These are phyloP conservation scores for Caenorhabditis zanzibari DNA, from an alignment of 2,888 invertebrate genomes.

Conservation along the genomic window DNA sequence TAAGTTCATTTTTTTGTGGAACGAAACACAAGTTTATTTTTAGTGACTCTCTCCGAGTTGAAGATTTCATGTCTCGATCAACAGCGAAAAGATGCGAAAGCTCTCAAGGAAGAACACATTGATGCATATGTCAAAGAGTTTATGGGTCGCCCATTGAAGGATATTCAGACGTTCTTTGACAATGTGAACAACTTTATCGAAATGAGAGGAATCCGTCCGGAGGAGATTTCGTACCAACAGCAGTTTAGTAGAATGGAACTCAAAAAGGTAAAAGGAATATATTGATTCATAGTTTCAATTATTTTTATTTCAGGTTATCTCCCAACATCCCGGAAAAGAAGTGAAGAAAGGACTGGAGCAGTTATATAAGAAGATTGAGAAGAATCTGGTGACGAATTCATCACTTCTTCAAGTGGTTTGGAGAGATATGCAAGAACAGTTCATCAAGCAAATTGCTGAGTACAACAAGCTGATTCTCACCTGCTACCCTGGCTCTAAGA, in stretches of 20 bases:
- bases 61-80: slow-evolving; percentile 93
- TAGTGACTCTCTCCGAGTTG: slow-evolving; percentile 88
- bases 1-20: slow-evolving; percentile 79
- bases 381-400: slow-evolving; percentile 89
- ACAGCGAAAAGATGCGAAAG: slow-evolving; percentile 93
- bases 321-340: slow-evolving; percentile 94
- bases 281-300: background rate
- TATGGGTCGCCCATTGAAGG: slow-evolving; percentile 94
- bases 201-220: slow-evolving; percentile 92
- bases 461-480: slow-evolving; percentile 89
- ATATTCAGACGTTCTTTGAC: slow-evolving; percentile 96
- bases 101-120: slow-evolving; percentile 92
- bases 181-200: slow-evolving; percentile 95
- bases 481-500: slow-evolving; percentile 80
- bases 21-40: slow-evolving; percentile 32
- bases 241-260: slow-evolving; percentile 98
- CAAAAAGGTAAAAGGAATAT: slow-evolving; percentile 87
- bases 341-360: slow-evolving; percentile 82
- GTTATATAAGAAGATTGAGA: slow-evolving; percentile 88
- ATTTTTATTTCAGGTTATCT: slow-evolving; percentile 87
- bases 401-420: slow-evolving; percentile 91
- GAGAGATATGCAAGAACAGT: slow-evolving; percentile 99
- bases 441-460: slow-evolving; percentile 95
- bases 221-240: slow-evolving; percentile 97
- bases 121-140: slow-evolving; percentile 94